Evolutionary conservation across 2,797 vertebrate genomes (phyloP), one percentile per base, ranked within the genome.

Genomic region (Choloepus didactylus): DNA sequence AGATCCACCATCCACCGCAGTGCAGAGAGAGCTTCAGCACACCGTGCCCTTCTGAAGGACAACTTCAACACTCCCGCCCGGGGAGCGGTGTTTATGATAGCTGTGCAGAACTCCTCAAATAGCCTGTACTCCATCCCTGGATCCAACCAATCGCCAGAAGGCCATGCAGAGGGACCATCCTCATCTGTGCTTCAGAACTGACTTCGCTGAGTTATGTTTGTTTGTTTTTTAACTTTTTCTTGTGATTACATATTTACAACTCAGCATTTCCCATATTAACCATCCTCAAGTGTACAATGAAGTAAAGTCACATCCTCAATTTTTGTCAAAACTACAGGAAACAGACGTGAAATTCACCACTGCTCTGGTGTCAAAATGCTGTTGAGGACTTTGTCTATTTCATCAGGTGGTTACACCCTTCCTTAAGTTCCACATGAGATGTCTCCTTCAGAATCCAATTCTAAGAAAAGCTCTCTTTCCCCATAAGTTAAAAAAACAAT

Each of bases 321-420:
- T 70, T 75, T 46, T 44, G 23, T 67, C 60, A 91, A 81, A 88
- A 93, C 51, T 76, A n/a, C 5, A 54, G 76, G 54, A 85, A 93
- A 77, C 0, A 41, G 29, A 44, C 23, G 7, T 18, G 23, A 75
- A 54, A 90, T 46, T 70, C 72, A 70, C 23, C 64, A 60, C 25
- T 59, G 49, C 38, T 51, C 75, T 80, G 23, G 16, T 82, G 10
- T 70, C 59, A 89, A 80, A 76, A 60, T 0, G 0, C 27, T 35
- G 18, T 44, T 59, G 21, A 80, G 46, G 82, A 85, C 60, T 92
- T 72, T 41, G 23, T 27, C 25, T 85, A 4, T 84, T 94, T 83
- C 67, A 49, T 90, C n/a, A 14, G 21, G 19, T 27, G 44, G n/a
- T 27, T 14, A 10, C 5, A 14, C 66, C 67, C 27, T 70, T 87